Percentiles rank a stretch among this genome's conserved stretches.
Conservation (phyloP, 1,140 invertebrate species). For the Marisa cornuarietis region DNA sequence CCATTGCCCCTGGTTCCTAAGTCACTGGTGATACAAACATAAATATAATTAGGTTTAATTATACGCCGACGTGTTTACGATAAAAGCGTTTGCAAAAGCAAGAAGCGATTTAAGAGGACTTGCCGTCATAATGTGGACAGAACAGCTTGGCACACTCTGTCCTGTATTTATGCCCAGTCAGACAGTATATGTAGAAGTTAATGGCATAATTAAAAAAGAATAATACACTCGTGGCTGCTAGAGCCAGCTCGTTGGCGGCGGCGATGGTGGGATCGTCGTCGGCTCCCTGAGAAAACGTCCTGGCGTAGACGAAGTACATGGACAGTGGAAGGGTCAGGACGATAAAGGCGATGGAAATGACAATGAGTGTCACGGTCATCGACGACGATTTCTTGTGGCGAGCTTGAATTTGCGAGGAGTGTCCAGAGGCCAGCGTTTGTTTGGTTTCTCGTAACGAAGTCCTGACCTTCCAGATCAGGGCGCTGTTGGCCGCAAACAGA, state of each 20-base stretch:
- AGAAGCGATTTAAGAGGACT: no score
- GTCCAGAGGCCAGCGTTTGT: not conserved
- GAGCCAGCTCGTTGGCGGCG: not conserved
- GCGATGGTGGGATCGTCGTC: not conserved
- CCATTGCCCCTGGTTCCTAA: no score
- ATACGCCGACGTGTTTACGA: no score
- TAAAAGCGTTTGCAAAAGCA: no score
- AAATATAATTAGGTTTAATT: no score
- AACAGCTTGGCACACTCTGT: no score
- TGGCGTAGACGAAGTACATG: not conserved
- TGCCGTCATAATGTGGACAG: no score
- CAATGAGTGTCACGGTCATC: not conserved
- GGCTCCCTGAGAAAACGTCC: not conserved
- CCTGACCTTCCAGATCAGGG: not conserved
- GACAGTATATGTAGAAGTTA: constrained; percentile 1
- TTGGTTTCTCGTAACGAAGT: not conserved
- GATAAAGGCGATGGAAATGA: not conserved
- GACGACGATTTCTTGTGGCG: not conserved
- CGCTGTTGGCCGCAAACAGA: not conserved
- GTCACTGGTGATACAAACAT: no score
- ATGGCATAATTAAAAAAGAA: not conserved
- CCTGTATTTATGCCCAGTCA: not conserved
- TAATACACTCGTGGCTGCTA: not conserved
- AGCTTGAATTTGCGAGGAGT: no score
- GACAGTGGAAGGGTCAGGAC: not conserved